Evolutionary conservation across 2,888 invertebrate species (phyloP).

Genomic region (Mesoligia furuncula): DNA sequence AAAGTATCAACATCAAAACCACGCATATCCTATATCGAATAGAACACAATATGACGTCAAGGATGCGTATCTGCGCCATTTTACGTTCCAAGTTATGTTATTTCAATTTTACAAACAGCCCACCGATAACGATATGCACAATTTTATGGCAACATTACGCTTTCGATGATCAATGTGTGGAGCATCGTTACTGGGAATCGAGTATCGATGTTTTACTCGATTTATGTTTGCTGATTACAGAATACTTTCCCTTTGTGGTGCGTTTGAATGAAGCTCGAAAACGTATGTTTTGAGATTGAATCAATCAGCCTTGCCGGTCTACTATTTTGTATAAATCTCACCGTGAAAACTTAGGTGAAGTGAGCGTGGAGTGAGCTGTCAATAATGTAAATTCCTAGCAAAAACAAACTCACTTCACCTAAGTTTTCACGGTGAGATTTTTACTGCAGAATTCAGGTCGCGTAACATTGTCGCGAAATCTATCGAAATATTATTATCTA

Average conservation of each 20-base stretch:
- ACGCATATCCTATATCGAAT: not conserved
- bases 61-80: conserved; percentile 48
- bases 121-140: conserved; percentile 67
- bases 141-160: conserved; percentile 69
- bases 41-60: conserved; percentile 18
- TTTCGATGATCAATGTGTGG: conserved; percentile 55
- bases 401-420: too few relatives aligned
- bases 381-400: too few relatives aligned
- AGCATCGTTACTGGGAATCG: conserved; percentile 41
- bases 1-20: not conserved
- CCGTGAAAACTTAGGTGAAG: too few relatives aligned
- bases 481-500: not conserved
- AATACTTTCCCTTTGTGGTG: not conserved
- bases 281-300: not conserved
- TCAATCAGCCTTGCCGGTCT: not conserved
- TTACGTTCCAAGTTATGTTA: conserved; percentile 69
- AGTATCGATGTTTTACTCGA: conserved; percentile 32
- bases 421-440: too few relatives aligned
- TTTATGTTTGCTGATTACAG: conserved; percentile 27
- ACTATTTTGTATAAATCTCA: too few relatives aligned
- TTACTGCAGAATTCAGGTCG: too few relatives aligned
- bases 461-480: not conserved
- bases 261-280: not conserved
- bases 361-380: too few relatives aligned
- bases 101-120: conserved; percentile 74